phyloP scores from a whole-genome alignment of 1,140 invertebrate genomes.

The Drosophila repletoides region DNA sequence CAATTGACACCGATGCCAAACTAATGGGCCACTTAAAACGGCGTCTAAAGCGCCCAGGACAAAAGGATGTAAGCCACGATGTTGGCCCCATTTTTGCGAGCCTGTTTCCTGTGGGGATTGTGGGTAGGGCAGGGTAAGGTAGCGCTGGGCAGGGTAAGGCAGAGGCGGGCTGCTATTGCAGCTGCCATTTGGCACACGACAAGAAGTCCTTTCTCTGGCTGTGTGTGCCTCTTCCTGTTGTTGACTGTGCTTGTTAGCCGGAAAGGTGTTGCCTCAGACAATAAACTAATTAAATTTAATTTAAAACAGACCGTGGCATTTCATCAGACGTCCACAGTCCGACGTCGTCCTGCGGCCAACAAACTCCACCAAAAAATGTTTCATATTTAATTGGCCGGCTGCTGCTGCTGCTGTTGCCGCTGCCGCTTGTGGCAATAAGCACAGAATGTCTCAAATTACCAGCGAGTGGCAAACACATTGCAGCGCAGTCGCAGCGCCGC shows the following conservation, averaged over 20 bases:
- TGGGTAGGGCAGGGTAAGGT: not conserved
- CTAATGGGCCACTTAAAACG: constrained; percentile 56
- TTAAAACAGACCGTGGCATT: constrained; percentile 72
- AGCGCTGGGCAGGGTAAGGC: not conserved
- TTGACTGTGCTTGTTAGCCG: constrained; percentile 27
- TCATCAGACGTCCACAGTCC: constrained; percentile 50
- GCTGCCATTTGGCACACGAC: constrained; percentile 42
- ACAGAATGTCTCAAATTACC: constrained; percentile 60
- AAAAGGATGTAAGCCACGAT: constrained; percentile 5
- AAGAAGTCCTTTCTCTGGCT: not conserved
- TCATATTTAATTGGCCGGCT: constrained; percentile 62
- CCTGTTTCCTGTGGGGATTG: not conserved
- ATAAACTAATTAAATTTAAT: constrained; percentile 78
- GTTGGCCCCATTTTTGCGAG: constrained; percentile 18
- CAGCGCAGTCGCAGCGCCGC: not conserved
- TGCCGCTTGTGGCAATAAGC: constrained; percentile 31
- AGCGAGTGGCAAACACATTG: constrained; percentile 23
- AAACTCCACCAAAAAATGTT: constrained; percentile 21
- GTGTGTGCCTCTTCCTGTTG: not conserved
- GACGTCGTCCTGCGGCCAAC: constrained; percentile 19
- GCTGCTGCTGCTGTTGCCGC: constrained; percentile 13
- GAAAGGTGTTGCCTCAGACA: constrained; percentile 56
- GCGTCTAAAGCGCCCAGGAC: constrained; percentile 30
- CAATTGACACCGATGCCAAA: constrained; percentile 50
- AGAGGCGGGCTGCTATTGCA: constrained; percentile 11